Evolutionary conservation across 2,113 vertebrate genomes (phyloP).

Genomic region (Octodon degus): DNA sequence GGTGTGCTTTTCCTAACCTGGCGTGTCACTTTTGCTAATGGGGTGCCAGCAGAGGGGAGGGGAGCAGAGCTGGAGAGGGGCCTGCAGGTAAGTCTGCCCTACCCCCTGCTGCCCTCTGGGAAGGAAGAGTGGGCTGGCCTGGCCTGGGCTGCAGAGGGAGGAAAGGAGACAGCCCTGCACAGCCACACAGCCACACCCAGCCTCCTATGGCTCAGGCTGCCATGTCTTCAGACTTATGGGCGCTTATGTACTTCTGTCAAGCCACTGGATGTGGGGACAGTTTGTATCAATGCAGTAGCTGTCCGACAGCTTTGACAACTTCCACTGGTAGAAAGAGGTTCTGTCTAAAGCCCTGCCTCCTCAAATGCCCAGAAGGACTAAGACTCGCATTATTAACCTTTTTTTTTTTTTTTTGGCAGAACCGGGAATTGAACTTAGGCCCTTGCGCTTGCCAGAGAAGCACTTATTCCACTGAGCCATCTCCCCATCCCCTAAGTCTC

Average conservation of each 20-base stretch:
- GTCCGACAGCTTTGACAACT: neutral
- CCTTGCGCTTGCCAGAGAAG: too few relatives aligned
- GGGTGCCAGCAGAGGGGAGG: neutral
- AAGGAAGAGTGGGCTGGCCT: neutral
- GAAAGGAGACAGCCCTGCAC: neutral
- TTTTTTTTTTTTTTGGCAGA: too few relatives aligned
- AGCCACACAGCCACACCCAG: neutral
- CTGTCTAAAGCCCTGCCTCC: neutral
- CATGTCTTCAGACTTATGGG: neutral
- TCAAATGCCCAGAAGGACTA: neutral
- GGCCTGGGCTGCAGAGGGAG: neutral
- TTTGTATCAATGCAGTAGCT: neutral
- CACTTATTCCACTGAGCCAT: too few relatives aligned
- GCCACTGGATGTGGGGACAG: neutral
- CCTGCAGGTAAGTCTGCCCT: neutral
- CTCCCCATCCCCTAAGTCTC: too few relatives aligned
- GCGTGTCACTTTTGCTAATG: neutral
- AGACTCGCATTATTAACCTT: neutral
- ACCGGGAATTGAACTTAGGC: too few relatives aligned
- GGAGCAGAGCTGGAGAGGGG: neutral
- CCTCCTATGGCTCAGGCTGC: neutral
- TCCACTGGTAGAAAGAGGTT: neutral
- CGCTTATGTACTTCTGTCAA: neutral
- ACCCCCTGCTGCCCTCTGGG: neutral
- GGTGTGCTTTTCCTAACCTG: too few relatives aligned